These are phyloP conservation scores for Pteropus rufus DNA, from an alignment of 2,797 vertebrate genomes.

Conservation along the genomic window DNA sequence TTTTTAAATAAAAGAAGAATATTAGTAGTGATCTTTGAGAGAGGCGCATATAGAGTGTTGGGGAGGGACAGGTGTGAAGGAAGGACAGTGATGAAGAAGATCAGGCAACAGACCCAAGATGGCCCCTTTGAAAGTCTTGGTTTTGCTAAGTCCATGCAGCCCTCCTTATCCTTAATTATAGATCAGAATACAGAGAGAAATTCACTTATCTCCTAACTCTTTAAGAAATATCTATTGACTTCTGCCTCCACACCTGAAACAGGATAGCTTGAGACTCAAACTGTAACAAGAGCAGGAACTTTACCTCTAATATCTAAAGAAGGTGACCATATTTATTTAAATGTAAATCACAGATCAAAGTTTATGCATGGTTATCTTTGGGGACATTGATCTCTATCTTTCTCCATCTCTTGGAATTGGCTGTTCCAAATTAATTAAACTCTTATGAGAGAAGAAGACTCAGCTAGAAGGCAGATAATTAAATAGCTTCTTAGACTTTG, in stretches of 20 bases:
- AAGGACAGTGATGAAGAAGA: not conserved
- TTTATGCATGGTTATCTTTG: slow-evolving; percentile 67
- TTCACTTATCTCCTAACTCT: not conserved
- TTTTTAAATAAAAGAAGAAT: not conserved
- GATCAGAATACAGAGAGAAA: not conserved
- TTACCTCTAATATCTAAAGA: slow-evolving; percentile 68
- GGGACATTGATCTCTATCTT: slow-evolving; percentile 70
- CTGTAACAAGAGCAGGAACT: not conserved
- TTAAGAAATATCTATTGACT: not conserved
- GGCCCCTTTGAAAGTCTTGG: not conserved
- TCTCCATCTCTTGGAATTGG: slow-evolving; percentile 71
- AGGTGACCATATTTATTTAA: slow-evolving; percentile 61
- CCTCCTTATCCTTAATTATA: not conserved
- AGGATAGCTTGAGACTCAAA: not conserved
- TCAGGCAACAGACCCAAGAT: not conserved
- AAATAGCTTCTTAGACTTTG: slow-evolving; percentile 78
- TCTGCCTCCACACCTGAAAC: not conserved
- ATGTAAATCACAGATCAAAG: slow-evolving; percentile 73
- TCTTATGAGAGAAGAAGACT: slow-evolving; percentile 74
- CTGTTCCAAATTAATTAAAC: slow-evolving; percentile 76
- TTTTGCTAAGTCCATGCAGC: not conserved
- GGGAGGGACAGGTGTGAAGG: not conserved
- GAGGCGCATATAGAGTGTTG: not conserved
- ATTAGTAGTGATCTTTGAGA: not conserved
- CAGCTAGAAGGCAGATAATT: slow-evolving; percentile 75